Conservation (phyloP, 2,797 vertebrate genomes). For the Gymnodraco acuticeps region DNA sequence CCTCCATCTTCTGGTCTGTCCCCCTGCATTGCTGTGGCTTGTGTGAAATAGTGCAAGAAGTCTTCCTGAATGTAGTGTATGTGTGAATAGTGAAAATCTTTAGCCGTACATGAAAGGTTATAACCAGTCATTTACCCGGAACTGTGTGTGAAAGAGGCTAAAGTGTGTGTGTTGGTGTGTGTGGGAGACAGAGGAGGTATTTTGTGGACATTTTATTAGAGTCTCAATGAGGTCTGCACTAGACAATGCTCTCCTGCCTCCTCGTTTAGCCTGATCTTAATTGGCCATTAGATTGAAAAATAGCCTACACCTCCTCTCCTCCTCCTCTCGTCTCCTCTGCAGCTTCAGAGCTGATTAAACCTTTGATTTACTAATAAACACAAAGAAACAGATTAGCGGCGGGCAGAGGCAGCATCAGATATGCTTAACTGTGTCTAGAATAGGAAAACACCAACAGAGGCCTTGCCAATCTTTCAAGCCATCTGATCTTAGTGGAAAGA, state of each 20-base stretch:
- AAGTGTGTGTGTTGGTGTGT: slow-evolving; percentile 1
- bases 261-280: slow-evolving; percentile 85
- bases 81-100: too few species aligned
- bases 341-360: slow-evolving; percentile 83
- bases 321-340: slow-evolving; percentile 59
- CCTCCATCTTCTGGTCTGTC: too few species aligned
- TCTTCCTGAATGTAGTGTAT: too few species aligned
- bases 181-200: slow-evolving; percentile 30
- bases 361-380: slow-evolving; percentile 87
- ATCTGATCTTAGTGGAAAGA: slow-evolving; percentile 5
- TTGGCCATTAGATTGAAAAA: slow-evolving; percentile 88
- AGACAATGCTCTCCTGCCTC: slow-evolving; percentile 82
- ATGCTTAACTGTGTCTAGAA: slow-evolving; percentile 39
- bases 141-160: neutral
- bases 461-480: slow-evolving; percentile 15
- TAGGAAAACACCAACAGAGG: slow-evolving; percentile 26
- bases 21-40: too few species aligned
- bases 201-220: slow-evolving; percentile 74
- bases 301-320: slow-evolving; percentile 69
- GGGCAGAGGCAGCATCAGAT: slow-evolving; percentile 46
- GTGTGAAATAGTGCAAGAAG: too few species aligned
- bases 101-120: too few species aligned
- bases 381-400: slow-evolving; percentile 75
- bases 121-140: too few species aligned
- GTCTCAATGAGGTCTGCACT: slow-evolving; percentile 76